Evolutionary conservation across 2,888 invertebrate species (phyloP), one percentile per base, ranked within the genome.

Genomic region (Himalopsyche tibetana): DNA sequence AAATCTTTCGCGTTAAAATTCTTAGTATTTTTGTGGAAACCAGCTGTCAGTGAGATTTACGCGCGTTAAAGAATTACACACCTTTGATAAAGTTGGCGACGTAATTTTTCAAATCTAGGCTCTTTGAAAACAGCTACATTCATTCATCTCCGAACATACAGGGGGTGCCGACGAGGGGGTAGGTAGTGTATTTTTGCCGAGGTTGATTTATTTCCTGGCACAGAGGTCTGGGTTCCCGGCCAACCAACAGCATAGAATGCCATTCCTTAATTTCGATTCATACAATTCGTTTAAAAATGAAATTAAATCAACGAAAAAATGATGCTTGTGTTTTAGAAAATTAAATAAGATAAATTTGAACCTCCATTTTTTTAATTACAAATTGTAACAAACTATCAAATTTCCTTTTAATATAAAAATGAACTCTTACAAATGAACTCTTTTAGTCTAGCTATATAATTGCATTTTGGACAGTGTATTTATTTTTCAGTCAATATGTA

Each of bases 191-290:
- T 74, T 74, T 51, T 74, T 74, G 36, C 74, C 74, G 74, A 79
- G 80, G 74, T 80, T 85, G 85, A 85, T 85, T 85, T 85, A 85
- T 83, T 79, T 79, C 56, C 83, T 55, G 74, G 85, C 82, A 83
- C 82, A 74, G 74, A 38, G 74, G 74, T 74, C 79, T 42, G 42
- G 55, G 40, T 84, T 82, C 83, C 85, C 82, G 63, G 85, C 74
- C 74, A 74, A 74, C 74, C 74, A 74, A 74, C 74, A 28, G 28
- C 28, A 63, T 11, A 8, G 28, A 28, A 63, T 11, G 28, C 1
- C 15, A 74, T 74, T 19, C 36, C 5, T 36, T 38, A 4, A 12
- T 74, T 74, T 74, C 38, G 74, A 74, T 74, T 74, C 74, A 12
- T 36, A 74, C 74, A 74, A 74, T 74, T 74, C 36, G 74, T 15